Conservation (phyloP, 1,140 invertebrate genomes). For the Thalassaphorura encarpata region DNA sequence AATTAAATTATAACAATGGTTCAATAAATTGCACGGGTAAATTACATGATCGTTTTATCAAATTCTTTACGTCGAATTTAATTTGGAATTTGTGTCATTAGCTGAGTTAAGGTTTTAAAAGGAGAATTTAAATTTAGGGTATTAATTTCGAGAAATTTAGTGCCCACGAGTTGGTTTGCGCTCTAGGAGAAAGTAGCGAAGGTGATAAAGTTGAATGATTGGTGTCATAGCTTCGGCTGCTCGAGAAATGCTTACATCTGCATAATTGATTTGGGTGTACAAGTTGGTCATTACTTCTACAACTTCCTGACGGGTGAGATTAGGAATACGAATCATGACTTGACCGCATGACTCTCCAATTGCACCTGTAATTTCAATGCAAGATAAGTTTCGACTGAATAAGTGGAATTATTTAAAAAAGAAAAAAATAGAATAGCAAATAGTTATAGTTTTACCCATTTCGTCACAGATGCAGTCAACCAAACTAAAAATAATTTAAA, state of each 20-base stretch:
- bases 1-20: too few relatives aligned
- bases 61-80: too few relatives aligned
- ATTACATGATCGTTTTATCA: too few relatives aligned
- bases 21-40: not conserved
- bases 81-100: too few relatives aligned
- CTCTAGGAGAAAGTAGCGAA: not conserved
- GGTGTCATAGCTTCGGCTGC: conserved; percentile 9
- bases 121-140: too few relatives aligned
- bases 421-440: too few relatives aligned
- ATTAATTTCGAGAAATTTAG: too few relatives aligned
- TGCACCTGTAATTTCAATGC: too few relatives aligned
- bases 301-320: not conserved
- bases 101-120: too few relatives aligned
- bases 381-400: too few relatives aligned
- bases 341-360: conserved; percentile 8
- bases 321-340: not conserved
- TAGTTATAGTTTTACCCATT: too few relatives aligned
- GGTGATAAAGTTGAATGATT: conserved; percentile 3
- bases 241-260: conserved; percentile 4
- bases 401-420: too few relatives aligned
- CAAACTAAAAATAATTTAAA: conserved; percentile 5
- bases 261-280: conserved; percentile 7
- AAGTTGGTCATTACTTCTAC: not conserved
- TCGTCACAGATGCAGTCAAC: conserved; percentile 15
- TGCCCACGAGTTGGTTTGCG: not conserved